These are phyloP conservation scores for Haliclystus octoradiatus DNA, from an alignment of 30 jellyfish, hydroid and myxozoan species.

Conservation along the genomic window DNA sequence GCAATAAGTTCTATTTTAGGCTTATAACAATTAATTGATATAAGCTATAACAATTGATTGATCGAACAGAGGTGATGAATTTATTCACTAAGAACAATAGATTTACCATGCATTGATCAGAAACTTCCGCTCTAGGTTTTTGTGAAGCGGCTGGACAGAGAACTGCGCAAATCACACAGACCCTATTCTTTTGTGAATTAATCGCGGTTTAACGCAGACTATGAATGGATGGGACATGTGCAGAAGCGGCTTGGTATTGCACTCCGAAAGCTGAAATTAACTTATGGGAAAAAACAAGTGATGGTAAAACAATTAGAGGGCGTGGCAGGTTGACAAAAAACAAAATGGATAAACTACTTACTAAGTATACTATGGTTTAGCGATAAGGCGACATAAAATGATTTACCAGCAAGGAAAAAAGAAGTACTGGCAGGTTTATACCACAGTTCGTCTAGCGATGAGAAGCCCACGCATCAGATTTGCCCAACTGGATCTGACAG, in stretches of 20 bases:
- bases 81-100: no score
- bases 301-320: conserved; percentile 28
- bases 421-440: conserved; percentile 21
- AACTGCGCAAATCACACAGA: no score
- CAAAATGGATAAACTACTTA: conserved; percentile 17
- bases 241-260: conserved; percentile 23
- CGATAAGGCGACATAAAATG: conserved; percentile 16
- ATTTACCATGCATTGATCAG: no score
- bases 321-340: conserved; percentile 9
- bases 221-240: conserved; percentile 31
- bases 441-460: conserved; percentile 23
- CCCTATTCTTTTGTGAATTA: no score
- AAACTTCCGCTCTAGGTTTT: no score
- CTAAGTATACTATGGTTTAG: conserved; percentile 16
- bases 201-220: no score
- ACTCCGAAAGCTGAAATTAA: conserved; percentile 8
- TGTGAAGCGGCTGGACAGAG: no score
- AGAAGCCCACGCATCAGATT: conserved; percentile 7
- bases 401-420: conserved; percentile 5
- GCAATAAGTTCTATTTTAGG: no score
- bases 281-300: neutral
- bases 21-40: no score
- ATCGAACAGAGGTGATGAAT: no score
- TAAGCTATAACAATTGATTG: no score
- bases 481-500: conserved; percentile 15